Evolutionary conservation across 2,797 vertebrate species (phyloP), one percentile per base, ranked within the genome.

Genomic region (Etheostoma perlongum): DNA sequence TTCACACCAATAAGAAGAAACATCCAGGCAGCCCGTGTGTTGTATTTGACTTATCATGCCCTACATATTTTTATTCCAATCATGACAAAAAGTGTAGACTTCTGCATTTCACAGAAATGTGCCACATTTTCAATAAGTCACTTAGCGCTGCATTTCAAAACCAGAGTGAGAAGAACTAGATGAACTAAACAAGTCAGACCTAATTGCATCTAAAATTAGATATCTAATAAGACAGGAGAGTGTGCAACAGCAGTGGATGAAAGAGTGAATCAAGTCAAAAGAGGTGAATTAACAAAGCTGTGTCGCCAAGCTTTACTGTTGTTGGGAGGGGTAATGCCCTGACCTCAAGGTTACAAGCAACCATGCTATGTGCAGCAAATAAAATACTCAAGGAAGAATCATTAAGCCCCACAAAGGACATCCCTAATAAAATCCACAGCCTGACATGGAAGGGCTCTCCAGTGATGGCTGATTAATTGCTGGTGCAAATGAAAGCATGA

Each of bases 401-500:
- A 96, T 95, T 95, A 95, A 94, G 89, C 86, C 91, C 89, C 91
- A 95, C 93, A 94, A 95, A 95, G 94, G 94, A 94, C 93, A 94
- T 90, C 91, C 91, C 94, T 95, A 93, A 95, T 95, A 95, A 95
- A 95, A 95, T 93, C 92, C 93, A 92, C 91, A 80, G 89, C 89
- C 92, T 94, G 95, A 95, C 95, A 93, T 94, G 89, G 89, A 86
- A 91, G 89, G 91, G 89, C 92, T 95, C 94, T 94, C 91, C 89
- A 87, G 94, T 95, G 95, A 95, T 94, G 94, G 92, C 93, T 94
- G 94, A 95, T 95, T 95, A 95, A 95, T 95, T 95, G 94, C 93
- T 83, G 85, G 90, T 91, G 90, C 90, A 93, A 94, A 95, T 94
- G 94, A 94, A 94, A 93, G 92, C 93, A 93, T 88, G 91, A 82